phyloP scores from a whole-genome alignment of 2,797 vertebrate genomes.

The Cheirogaleus major region DNA sequence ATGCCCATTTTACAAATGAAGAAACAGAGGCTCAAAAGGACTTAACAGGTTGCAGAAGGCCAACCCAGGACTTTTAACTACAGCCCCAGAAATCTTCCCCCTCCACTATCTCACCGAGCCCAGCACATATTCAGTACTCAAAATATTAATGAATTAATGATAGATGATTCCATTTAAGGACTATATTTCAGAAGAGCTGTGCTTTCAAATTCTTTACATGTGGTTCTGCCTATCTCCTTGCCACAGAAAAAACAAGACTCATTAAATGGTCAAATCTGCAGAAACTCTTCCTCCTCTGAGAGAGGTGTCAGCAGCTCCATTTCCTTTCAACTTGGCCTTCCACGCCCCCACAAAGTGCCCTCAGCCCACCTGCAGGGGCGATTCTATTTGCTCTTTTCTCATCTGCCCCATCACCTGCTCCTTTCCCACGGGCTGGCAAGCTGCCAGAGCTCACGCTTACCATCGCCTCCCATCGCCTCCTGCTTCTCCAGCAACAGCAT shows the following conservation, averaged over 20 bases:
- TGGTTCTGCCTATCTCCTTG: not conserved
- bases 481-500: not conserved
- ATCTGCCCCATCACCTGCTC: not conserved
- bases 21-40: not conserved
- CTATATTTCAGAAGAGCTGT: not conserved
- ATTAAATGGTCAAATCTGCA: not conserved
- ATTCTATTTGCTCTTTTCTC: not conserved
- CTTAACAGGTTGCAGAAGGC: not conserved
- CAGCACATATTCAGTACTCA: not conserved
- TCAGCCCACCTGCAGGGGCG: not conserved
- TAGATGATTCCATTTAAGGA: not conserved
- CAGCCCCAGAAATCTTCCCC: not conserved
- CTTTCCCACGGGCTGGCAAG: not conserved
- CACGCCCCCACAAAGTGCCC: fast-evolving
- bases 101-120: not conserved
- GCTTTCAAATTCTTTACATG: not conserved
- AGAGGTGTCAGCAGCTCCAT: not conserved
- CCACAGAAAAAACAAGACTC: not conserved
- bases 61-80: not conserved
- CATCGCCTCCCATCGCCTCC: fast-evolving
- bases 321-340: not conserved
- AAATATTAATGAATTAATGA: slow-evolving; percentile 5
- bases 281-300: not conserved
- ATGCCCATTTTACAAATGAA: not conserved
- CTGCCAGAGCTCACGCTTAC: not conserved